Evolutionary conservation across 2,113 vertebrate species (phyloP).

Genomic region (Notothenia rossii): DNA sequence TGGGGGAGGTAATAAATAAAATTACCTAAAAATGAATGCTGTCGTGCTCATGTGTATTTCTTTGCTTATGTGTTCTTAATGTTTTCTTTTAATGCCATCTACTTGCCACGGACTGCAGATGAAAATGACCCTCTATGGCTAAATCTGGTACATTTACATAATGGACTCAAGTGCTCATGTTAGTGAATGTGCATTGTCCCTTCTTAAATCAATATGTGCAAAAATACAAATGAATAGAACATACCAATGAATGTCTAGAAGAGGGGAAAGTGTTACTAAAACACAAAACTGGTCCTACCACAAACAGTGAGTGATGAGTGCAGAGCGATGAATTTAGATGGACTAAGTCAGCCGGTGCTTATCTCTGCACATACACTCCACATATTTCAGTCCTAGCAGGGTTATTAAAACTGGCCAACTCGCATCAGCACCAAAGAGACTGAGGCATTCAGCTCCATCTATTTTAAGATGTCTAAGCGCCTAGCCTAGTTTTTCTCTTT

Average conservation of each 20-base stretch:
- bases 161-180: too few relatives aligned
- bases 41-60: too few relatives aligned
- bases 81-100: too few relatives aligned
- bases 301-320: not conserved
- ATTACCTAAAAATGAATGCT: too few relatives aligned
- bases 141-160: too few relatives aligned
- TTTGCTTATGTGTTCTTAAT: too few relatives aligned
- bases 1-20: too few relatives aligned
- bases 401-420: constrained; percentile 47
- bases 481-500: constrained; percentile 61
- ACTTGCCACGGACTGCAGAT: too few relatives aligned
- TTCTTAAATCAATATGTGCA: too few relatives aligned
- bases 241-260: not conserved
- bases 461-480: constrained; percentile 51
- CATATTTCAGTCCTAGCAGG: constrained; percentile 20
- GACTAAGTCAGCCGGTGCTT: constrained; percentile 36
- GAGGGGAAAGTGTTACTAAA: not conserved
- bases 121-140: too few relatives aligned
- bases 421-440: constrained; percentile 41
- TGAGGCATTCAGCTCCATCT: constrained; percentile 53
- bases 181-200: too few relatives aligned
- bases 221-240: not conserved
- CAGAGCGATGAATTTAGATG: not conserved
- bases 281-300: not conserved
- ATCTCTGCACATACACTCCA: constrained; percentile 31